Evolutionary conservation across 2,113 vertebrate species (phyloP), one percentile per base, ranked within the genome.

Genomic region (Oncorhynchus clarkii): DNA sequence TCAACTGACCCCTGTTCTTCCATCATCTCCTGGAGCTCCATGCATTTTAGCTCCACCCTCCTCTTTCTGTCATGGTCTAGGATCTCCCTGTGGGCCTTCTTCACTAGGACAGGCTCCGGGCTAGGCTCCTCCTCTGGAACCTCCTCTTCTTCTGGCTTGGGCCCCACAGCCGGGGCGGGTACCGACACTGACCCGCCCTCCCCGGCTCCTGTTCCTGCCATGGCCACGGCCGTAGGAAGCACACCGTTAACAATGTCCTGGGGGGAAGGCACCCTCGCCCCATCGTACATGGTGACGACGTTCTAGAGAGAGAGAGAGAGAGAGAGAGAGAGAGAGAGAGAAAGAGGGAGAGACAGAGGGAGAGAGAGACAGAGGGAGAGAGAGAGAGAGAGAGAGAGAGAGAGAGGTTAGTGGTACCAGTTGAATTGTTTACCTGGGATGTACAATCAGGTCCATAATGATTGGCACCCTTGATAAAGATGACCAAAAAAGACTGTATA

Each of bases 1-100:
- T 70, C 14, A 14, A 86, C 97, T 97, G 83, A 99, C 98, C 98
- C 98, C 80, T 99, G 97, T 75, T 99, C 98, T 83, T 99, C 97
- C 97, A 99, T 99, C 97, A 98, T 98, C 89, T 99, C 98, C 90
- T 99, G 98, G 54, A 99, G 95, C 92, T 99, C 98, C 97, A 99
- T 98, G 87, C 98, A 98, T 82, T 99, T 98, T 65, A 99, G 95
- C 91, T 99, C 97, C 67, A 99, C 98, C 16, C 98, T 93, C 88
- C 97, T 92, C 88, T 99, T 99, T 84, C 97, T 94, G 88, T 98
- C 97, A 0, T 99, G 98, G 91, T 99, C 96, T 88, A 99, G 92
- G 84, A 99, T 99, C 87, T 98, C 96, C 48, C 97, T 91, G 88
- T 97, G 96, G 39, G 96, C 96, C 82, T 96, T 97, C 89, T 97